Percentiles rank a stretch among this genome's conserved stretches.
Conservation (phyloP, 2,797 vertebrate genomes). For the Betta splendens region DNA sequence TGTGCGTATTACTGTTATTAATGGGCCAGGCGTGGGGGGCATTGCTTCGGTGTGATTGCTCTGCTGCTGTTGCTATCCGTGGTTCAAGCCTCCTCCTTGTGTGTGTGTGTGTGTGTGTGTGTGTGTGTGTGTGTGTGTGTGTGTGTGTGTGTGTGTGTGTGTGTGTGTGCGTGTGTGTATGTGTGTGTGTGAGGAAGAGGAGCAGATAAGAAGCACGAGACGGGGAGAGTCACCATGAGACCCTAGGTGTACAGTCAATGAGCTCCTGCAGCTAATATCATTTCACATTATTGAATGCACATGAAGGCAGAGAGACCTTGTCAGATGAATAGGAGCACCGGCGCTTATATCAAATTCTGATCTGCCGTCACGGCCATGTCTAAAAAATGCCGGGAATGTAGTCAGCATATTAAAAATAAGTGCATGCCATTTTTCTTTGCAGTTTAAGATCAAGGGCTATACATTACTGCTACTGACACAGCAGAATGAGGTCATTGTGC, state of each 20-base stretch:
- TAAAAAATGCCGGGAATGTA: conserved; percentile 56
- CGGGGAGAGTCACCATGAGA: conserved; percentile 57
- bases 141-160: conserved; percentile 4
- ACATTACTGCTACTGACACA: conserved; percentile 67
- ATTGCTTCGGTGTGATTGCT: conserved; percentile 69
- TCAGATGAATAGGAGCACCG: conserved; percentile 61
- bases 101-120: conserved; percentile 4
- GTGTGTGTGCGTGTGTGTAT: no score
- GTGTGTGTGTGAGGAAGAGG: conserved; percentile 38
- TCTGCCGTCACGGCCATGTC: conserved; percentile 54
- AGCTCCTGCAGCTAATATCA: conserved; percentile 72
- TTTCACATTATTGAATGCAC: conserved; percentile 72
- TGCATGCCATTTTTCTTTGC: conserved; percentile 62
- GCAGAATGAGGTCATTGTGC: conserved; percentile 70
- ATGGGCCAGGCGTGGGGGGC: conserved; percentile 75
- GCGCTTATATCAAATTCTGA: conserved; percentile 68
- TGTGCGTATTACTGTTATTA: conserved; percentile 78
- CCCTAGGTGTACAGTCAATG: conserved; percentile 69
- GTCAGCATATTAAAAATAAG: conserved; percentile 69
- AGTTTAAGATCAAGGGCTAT: conserved; percentile 66
- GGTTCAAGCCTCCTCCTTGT: conserved; percentile 48
- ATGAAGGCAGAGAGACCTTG: conserved; percentile 61
- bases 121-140: conserved; percentile 18
- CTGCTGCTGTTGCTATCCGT: conserved; percentile 68
- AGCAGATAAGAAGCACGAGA: conserved; percentile 63